Evolutionary conservation across 2,888 invertebrate species (phyloP), one percentile per base, ranked within the genome.

Genomic region (Anthophora plumipes): DNA sequence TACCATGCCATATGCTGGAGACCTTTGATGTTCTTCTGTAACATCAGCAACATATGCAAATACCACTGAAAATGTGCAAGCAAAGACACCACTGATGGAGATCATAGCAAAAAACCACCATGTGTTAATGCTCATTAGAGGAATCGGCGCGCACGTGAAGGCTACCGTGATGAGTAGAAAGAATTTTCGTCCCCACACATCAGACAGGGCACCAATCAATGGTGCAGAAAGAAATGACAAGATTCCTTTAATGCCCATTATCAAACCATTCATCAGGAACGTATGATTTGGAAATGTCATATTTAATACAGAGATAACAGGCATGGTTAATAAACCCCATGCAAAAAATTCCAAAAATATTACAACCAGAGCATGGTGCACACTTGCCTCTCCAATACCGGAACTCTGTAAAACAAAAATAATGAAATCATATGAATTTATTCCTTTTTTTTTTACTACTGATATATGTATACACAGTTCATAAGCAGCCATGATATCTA

Each of bases 71-170:
- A 99, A 99, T 64, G 99, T 99, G 85, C 99, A 99, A 72, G 99
- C 98, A 94, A 99, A 99, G 88, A 99, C 97, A 82, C 99, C 99
- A 89, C 98, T 99, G 93, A 99, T 98, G 93, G 98, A 98, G 94
- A 99, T 98, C 97, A 99, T 98, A 78, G 99, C 98, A 94, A 99
- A 99, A 94, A 99, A 99, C 98, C 98, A 99, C 98, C 98, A 99
- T 64, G 99, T 98, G 94, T 99, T 99, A 93, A 99, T 97, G 91
- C 98, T 98, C 98, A 99, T 99, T 81, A 99, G 95, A 71, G 99
- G 99, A 93, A 99, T 99, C 69, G 99, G 99, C 89, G 98, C 97
- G 94, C 99, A 99, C 52, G 99, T 99, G 94, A 99, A 99, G 94
- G 99, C 98, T 91, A 99, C 99, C 67, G 99, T 99, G 91, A 99